These are phyloP conservation scores for Dreissena polymorpha DNA, from an alignment of 1,140 invertebrate genomes.

Conservation along the genomic window DNA sequence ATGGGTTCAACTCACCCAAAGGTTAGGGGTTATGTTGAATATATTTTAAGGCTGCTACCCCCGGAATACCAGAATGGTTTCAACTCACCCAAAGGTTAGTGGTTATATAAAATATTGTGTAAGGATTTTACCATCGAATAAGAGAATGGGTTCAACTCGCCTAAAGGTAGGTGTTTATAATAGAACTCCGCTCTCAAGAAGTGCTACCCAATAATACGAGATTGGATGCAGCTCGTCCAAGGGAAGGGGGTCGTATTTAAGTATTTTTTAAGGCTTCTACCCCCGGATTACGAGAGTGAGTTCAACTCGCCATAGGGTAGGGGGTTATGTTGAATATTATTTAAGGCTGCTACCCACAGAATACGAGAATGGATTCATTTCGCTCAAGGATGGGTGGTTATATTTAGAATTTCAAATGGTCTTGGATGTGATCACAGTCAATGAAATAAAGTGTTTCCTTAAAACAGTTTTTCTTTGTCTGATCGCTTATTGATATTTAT, in stretches of 20 bases:
- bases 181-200: no score
- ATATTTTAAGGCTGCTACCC: slow-evolving; percentile 84
- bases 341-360: slow-evolving; percentile 91
- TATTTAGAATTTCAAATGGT: slow-evolving; percentile 77
- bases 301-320: slow-evolving; percentile 93
- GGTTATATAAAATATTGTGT: no score
- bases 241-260: slow-evolving; percentile 90
- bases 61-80: slow-evolving; percentile 99
- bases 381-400: slow-evolving; percentile 87
- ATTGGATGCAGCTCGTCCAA: slow-evolving; percentile 96
- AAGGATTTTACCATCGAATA: slow-evolving; percentile 94
- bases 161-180: slow-evolving; percentile 85
- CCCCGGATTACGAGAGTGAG: slow-evolving; percentile 97
- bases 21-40: slow-evolving; percentile 79
- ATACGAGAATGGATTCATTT: slow-evolving; percentile 99
- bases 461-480: no score
- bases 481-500: no score
- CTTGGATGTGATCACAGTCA: no score
- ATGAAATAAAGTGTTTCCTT: no score
- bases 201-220: no score
- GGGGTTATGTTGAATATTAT: no score
- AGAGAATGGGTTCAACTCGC: slow-evolving; percentile 98
- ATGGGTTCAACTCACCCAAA: slow-evolving; percentile 96
- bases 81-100: slow-evolving; percentile 90
- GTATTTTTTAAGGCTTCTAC: slow-evolving; percentile 90